Evolutionary conservation across 2,888 invertebrate genomes (phyloP), one percentile per base, ranked within the genome.

Genomic region (Syrphus vitripennis): DNA sequence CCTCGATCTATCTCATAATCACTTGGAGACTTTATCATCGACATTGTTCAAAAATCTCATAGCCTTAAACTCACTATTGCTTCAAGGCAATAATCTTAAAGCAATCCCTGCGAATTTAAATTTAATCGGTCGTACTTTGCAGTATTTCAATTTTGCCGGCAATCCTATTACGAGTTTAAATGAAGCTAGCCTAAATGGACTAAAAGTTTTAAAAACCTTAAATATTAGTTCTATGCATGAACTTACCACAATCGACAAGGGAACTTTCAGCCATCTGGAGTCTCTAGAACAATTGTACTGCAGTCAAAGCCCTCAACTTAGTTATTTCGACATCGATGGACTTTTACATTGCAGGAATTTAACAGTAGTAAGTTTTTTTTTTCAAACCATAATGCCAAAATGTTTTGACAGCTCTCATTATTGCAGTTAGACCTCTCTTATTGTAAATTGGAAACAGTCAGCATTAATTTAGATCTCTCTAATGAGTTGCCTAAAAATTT

Each of bases 351-450:
- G 91, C 16, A 83, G 77, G 4, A 90, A 91, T 78, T 88, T 93
- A 10, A 90, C 90, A 4, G 76, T 88, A 63, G 91, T 90, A 88
- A 89, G 88, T 89, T 19, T 0, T 1, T 26, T 5, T 29, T 53
- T n/a, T 26, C 71, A 69, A 69, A 31, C 0, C 2, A 40, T 53
- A 45, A 72, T 40, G 3, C 24, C 6, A 6, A 57, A 67, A 24
- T 4, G 10, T 12, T 57, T 42, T 1, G 7, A 10, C 12, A n/a
- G 0, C 9, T 37, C 59, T 3, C 53, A 37, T 7, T n/a, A 7
- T 90, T 90, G 61, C 88, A 95, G 95, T 91, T 95, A 45, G 94
- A 95, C 88, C 90, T 96, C 57, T 95, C 95, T 87, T 93, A 95
- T 88, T 95, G 95, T 90, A 93, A 94, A 24, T 90, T 96, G 50